Conservation (phyloP, 2,888 invertebrate genomes). For the Microplitis manilae region DNA sequence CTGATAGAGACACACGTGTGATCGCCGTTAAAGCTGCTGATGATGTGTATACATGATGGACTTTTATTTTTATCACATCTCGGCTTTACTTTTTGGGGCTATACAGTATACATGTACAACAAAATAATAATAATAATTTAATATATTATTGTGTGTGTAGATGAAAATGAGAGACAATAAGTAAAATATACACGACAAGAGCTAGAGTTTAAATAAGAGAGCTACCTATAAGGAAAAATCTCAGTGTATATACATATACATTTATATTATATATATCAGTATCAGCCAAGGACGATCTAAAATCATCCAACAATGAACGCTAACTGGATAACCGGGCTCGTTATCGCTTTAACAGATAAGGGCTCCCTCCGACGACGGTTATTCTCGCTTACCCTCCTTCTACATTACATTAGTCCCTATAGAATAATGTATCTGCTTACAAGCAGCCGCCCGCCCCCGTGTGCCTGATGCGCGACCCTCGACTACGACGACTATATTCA, state of each 20-base stretch:
- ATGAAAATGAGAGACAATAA: too few relatives aligned
- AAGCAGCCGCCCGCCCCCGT: constrained; percentile 45
- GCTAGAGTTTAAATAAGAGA: constrained; percentile 45
- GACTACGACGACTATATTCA: constrained; percentile 56
- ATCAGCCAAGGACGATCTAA: constrained; percentile 61
- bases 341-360: constrained; percentile 62
- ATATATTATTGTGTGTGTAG: too few relatives aligned
- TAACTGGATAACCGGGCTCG: constrained; percentile 68
- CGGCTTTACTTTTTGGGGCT: background rate
- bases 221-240: constrained; percentile 47
- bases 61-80: background rate
- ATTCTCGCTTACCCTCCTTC: constrained; percentile 51
- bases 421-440: constrained; percentile 67
- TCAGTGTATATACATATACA: constrained; percentile 54
- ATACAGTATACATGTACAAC: too few relatives aligned
- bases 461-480: constrained; percentile 45
- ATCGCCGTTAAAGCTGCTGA: constrained; percentile 26
- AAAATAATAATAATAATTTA: too few relatives aligned
- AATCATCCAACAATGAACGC: constrained; percentile 69
- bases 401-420: constrained; percentile 68
- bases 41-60: constrained; percentile 6
- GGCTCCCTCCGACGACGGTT: constrained; percentile 47
- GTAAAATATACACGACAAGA: too few relatives aligned
- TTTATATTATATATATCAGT: background rate
- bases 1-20: constrained; percentile 34